These are phyloP conservation scores for Aphidius ervi DNA, from an alignment of 1,140 invertebrate genomes.

Conservation along the genomic window DNA sequence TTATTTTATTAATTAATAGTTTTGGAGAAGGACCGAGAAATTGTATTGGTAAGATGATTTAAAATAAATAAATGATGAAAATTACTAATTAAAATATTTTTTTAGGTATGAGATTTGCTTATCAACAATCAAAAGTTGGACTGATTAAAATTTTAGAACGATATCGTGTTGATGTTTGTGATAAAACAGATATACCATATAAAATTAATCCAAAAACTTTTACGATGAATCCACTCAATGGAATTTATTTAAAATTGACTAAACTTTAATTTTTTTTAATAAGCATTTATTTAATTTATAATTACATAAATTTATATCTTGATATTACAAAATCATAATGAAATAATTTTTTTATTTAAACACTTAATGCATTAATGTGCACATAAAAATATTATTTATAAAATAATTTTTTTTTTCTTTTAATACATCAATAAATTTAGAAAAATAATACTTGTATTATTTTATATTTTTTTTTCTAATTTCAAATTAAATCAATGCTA, in stretches of 20 bases:
- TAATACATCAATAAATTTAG: too few species aligned
- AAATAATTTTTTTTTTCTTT: too few species aligned
- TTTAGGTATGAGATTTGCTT: slow-evolving; percentile 43
- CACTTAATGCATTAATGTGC: too few species aligned
- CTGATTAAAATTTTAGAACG: slow-evolving; percentile 47
- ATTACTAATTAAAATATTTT: not conserved
- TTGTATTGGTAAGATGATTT: slow-evolving; percentile 53
- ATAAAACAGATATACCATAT: slow-evolving; percentile 37
- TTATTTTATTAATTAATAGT: slow-evolving; percentile 46
- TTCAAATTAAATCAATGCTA: too few species aligned
- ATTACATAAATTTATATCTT: too few species aligned
- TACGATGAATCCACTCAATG: slow-evolving; percentile 27
- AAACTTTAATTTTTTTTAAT: too few species aligned
- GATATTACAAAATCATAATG: too few species aligned
- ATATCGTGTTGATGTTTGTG: slow-evolving; percentile 39
- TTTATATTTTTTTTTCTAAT: too few species aligned
- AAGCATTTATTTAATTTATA: too few species aligned
- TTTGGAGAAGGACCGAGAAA: slow-evolving; percentile 68
- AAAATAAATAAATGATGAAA: not conserved
- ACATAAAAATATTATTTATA: too few species aligned
- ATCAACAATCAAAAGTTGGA: slow-evolving; percentile 52
- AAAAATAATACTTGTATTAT: too few species aligned
- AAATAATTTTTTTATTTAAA: too few species aligned
- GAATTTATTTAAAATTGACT: slow-evolving; percentile 14
- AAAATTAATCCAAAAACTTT: slow-evolving; percentile 24